Conservation (phyloP, 2,888 invertebrate species). For the Drosophila fungiperda region DNA sequence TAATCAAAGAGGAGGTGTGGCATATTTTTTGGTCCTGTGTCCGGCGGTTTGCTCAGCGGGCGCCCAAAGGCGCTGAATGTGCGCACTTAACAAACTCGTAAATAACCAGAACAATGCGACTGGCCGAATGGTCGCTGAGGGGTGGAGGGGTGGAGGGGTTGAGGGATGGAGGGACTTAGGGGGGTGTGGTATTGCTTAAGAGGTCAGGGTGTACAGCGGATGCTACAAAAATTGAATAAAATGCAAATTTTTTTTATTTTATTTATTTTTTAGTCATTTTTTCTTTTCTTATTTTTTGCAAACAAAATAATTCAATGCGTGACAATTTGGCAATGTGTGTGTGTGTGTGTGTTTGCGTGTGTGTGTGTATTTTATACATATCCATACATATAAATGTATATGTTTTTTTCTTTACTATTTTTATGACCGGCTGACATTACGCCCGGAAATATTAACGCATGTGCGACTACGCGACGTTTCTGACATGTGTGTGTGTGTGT, state of each 20-base stretch:
- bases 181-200: neutral
- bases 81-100: constrained; percentile 80
- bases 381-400: constrained; percentile 15
- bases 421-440: constrained; percentile 62
- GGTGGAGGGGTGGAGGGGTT: neutral
- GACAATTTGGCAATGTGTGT: constrained; percentile 69
- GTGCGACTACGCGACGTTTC: constrained; percentile 49
- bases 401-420: constrained; percentile 42
- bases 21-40: constrained; percentile 39
- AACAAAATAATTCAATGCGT: constrained; percentile 79
- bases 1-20: constrained; percentile 9
- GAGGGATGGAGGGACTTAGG: neutral
- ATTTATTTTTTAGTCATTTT: constrained; percentile 34
- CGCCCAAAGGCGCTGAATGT: constrained; percentile 59
- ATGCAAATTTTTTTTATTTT: constrained; percentile 80
- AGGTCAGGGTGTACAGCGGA: constrained; percentile 22
- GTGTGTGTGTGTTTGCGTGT: constrained; percentile 14
- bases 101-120: constrained; percentile 77
- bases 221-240: constrained; percentile 81
- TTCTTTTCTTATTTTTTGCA: constrained; percentile 35
- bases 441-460: constrained; percentile 81
- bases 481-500: constrained; percentile 14
- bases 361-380: constrained; percentile 10
- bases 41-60: constrained; percentile 40
- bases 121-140: constrained; percentile 42